Evolutionary conservation across 2,113 vertebrate genomes (phyloP).

Genomic region (Protobothrops mucrosquamatus): DNA sequence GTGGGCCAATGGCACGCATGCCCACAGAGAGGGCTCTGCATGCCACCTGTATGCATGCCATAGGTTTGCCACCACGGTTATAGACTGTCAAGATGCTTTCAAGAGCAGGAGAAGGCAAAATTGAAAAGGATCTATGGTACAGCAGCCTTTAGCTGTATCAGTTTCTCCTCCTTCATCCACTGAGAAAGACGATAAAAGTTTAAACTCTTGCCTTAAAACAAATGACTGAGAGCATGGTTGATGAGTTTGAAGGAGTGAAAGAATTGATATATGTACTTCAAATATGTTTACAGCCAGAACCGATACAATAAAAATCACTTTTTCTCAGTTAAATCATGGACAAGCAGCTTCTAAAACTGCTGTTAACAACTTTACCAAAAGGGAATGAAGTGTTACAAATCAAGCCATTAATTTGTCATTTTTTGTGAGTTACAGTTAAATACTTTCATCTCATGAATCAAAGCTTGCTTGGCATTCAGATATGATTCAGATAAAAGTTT

Average conservation of each 20-base stretch:
- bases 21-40: too few relatives aligned
- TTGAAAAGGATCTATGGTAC: background rate
- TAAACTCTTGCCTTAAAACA: background rate
- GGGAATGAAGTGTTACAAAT: background rate
- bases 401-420: background rate
- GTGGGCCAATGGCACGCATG: too few relatives aligned
- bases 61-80: too few relatives aligned
- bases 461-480: background rate
- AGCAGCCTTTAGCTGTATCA: background rate
- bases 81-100: background rate
- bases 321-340: background rate
- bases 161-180: background rate
- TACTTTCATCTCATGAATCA: background rate
- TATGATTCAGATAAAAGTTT: background rate
- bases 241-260: background rate
- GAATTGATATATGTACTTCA: background rate
- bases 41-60: too few relatives aligned
- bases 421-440: background rate
- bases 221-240: background rate
- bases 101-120: background rate
- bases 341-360: background rate
- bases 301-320: background rate
- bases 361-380: background rate
- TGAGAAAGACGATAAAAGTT: background rate
- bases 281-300: background rate